Percentiles rank a stretch among this genome's conserved stretches.
phyloP scores from a whole-genome alignment of 2,888 invertebrate species.

The Harpalus rufipes region DNA sequence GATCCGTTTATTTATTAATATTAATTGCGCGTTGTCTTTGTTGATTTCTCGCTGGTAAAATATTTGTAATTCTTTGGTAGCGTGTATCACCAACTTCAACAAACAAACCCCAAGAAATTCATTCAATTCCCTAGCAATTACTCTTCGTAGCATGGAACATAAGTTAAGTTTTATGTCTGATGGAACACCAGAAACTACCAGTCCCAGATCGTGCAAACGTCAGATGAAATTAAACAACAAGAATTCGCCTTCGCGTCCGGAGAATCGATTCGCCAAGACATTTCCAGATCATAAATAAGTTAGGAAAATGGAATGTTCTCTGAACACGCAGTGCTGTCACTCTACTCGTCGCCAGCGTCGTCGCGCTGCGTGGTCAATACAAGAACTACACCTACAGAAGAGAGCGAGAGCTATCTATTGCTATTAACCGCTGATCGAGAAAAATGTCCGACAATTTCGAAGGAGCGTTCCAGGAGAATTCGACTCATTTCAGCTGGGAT shows the following conservation, averaged over 20 bases:
- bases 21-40: background rate
- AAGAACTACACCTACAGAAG: slow-evolving; percentile 17
- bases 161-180: slow-evolving; percentile 22
- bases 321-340: slow-evolving; percentile 51
- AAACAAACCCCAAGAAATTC: background rate
- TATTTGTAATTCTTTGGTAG: background rate
- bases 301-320: slow-evolving; percentile 59
- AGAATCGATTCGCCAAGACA: slow-evolving; percentile 63
- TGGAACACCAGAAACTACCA: slow-evolving; percentile 2
- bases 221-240: slow-evolving; percentile 60
- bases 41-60: background rate
- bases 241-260: slow-evolving; percentile 39
- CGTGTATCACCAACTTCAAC: background rate
- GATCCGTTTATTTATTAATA: background rate
- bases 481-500: slow-evolving; percentile 32
- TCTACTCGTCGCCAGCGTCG: background rate
- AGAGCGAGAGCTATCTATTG: slow-evolving; percentile 42
- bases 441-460: slow-evolving; percentile 49
- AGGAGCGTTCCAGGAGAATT: slow-evolving; percentile 12
- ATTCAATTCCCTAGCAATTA: background rate
- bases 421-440: slow-evolving; percentile 56
- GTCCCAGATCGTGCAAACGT: slow-evolving; percentile 30
- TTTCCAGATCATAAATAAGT: slow-evolving; percentile 64
- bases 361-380: slow-evolving; percentile 47
- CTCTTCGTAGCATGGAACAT: slow-evolving; percentile 10